phyloP scores from a whole-genome alignment of 1,140 invertebrate genomes.

The Parasteatoda tepidariorum region DNA sequence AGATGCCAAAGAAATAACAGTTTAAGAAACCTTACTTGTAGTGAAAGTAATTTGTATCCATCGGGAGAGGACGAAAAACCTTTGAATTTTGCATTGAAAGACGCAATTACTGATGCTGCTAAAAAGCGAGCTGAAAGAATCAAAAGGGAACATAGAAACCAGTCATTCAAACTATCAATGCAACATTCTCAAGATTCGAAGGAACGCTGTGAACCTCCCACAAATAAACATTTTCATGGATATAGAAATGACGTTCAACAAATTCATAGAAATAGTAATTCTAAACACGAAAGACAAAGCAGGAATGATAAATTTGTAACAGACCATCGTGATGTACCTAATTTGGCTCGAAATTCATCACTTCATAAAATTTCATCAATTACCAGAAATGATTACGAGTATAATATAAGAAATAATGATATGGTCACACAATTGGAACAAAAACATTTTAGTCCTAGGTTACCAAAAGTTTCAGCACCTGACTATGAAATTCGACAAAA shows the following conservation, averaged over 20 bases:
- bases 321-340: slow-evolving; percentile 1
- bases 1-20: slow-evolving; percentile 33
- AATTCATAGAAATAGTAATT: slow-evolving; percentile 2
- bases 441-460: not conserved
- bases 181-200: slow-evolving; percentile 6
- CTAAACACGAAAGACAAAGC: not conserved
- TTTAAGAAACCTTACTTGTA: slow-evolving; percentile 14
- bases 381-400: slow-evolving; percentile 23
- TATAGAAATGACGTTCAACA: not conserved
- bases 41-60: not conserved
- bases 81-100: not conserved
- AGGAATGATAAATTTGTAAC: not conserved
- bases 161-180: slow-evolving; percentile 42
- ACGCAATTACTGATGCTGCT: slow-evolving; percentile 50
- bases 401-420: not conserved
- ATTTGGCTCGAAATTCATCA: not conserved
- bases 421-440: not conserved
- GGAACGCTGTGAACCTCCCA: not conserved
- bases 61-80: not conserved
- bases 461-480: not conserved
- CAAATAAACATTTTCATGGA: not conserved
- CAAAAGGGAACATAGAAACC: slow-evolving; percentile 21
- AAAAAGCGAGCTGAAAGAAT: slow-evolving; percentile 31
- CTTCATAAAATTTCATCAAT: slow-evolving; percentile 15
- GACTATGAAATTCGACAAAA: not conserved